These are phyloP conservation scores for Aphelocoma coerulescens DNA, from an alignment of 2,113 vertebrate species.

Conservation along the genomic window DNA sequence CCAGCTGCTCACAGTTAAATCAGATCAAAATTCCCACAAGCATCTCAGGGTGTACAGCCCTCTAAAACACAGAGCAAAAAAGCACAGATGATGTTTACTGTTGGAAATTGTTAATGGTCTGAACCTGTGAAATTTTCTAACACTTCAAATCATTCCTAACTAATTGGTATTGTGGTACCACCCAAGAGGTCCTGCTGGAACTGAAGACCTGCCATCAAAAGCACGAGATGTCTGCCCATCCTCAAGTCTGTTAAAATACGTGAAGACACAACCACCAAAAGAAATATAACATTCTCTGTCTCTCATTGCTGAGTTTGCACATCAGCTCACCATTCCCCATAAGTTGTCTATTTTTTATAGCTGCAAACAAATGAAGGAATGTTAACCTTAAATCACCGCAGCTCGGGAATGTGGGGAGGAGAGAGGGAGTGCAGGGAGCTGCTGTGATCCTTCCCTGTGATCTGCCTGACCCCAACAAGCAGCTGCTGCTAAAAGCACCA, in stretches of 20 bases:
- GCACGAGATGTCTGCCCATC: not conserved
- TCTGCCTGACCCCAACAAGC: not conserved
- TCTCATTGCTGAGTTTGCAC: not conserved
- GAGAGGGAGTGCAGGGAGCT: not conserved
- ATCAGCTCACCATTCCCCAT: not conserved
- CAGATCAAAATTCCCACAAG: not conserved
- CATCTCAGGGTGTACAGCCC: not conserved
- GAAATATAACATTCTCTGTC: not conserved
- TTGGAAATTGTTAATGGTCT: not conserved
- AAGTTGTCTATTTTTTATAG: not conserved
- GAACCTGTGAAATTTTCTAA: not conserved
- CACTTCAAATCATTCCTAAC: not conserved
- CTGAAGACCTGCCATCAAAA: not conserved
- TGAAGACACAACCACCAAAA: not conserved
- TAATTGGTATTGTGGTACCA: not conserved
- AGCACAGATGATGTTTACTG: not conserved
- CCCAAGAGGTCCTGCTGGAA: not conserved
- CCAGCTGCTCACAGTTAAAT: not conserved
- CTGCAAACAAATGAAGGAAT: not conserved
- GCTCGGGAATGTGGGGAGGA: not conserved
- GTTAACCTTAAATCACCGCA: not conserved
- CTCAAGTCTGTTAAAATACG: not conserved
- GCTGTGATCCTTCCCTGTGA: not conserved
- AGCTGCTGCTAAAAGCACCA: not conserved
- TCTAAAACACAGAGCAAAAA: not conserved